phyloP scores from a whole-genome alignment of 2,888 invertebrate genomes.

The Crematogaster levior region DNA sequence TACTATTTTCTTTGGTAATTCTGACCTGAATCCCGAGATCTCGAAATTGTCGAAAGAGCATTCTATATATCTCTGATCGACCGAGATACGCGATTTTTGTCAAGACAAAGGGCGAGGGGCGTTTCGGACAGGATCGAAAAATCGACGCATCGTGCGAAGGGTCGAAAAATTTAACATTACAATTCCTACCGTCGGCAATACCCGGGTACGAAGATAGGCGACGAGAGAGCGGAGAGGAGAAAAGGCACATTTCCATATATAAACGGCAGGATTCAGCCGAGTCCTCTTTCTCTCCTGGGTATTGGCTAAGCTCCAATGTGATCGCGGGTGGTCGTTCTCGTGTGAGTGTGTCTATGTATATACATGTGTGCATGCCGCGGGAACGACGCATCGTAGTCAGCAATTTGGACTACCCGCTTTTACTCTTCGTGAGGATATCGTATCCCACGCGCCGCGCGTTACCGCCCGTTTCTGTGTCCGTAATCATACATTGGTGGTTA shows the following conservation, averaged over 20 bases:
- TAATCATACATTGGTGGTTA: slow-evolving; percentile 43
- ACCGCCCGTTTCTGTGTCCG: not conserved
- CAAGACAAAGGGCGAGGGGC: slow-evolving; percentile 3
- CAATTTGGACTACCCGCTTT: slow-evolving; percentile 71
- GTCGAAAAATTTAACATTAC: slow-evolving; percentile 49
- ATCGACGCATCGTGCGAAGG: slow-evolving; percentile 19
- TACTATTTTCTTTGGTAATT: not conserved
- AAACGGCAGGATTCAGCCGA: slow-evolving; percentile 65
- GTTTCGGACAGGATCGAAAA: not conserved
- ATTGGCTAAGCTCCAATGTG: slow-evolving; percentile 69
- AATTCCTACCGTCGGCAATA: slow-evolving; percentile 33
- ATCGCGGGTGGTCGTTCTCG: slow-evolving; percentile 2
- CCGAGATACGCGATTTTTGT: slow-evolving; percentile 4
- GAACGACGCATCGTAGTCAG: slow-evolving; percentile 72
- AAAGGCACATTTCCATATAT: slow-evolving; percentile 63
- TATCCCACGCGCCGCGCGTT: slow-evolving; percentile 10
- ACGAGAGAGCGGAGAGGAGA: not conserved
- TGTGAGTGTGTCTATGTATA: not conserved
- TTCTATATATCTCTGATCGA: not conserved
- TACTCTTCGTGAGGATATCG: slow-evolving; percentile 35
- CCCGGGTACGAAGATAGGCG: not conserved
- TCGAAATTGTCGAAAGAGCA: not conserved
- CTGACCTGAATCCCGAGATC: slow-evolving; percentile 18
- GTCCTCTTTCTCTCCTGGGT: slow-evolving; percentile 52
- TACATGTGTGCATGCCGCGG: slow-evolving; percentile 20